Conservation (phyloP, 2,888 invertebrate genomes). For the Oscheius sp. region DNA sequence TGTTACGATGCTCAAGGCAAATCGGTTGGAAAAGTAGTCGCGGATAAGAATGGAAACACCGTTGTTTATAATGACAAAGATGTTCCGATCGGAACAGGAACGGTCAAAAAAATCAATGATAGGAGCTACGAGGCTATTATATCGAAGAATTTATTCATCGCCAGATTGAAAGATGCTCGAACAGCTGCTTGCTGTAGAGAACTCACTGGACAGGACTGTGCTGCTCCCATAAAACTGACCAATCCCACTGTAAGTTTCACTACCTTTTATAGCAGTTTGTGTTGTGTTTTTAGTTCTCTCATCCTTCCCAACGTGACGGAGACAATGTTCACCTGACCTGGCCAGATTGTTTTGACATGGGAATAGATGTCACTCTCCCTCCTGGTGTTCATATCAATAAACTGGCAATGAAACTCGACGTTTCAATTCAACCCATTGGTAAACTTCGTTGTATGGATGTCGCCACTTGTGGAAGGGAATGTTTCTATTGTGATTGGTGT, state of each 20-base stretch:
- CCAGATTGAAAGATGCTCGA: constrained; percentile 64
- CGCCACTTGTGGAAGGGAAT: constrained; percentile 68
- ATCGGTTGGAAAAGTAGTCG: constrained; percentile 68
- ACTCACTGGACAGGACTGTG: constrained; percentile 65
- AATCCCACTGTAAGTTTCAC: constrained; percentile 51
- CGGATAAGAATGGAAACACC: constrained; percentile 69
- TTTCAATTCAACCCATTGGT: constrained; percentile 69
- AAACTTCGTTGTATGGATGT: constrained; percentile 69
- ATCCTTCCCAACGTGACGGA: constrained; percentile 49
- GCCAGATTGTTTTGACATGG: constrained; percentile 70
- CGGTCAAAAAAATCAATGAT: constrained; percentile 60
- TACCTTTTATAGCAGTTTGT: background rate
- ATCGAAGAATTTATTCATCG: constrained; percentile 67
- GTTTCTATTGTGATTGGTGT: constrained; percentile 70
- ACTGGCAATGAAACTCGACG: constrained; percentile 69
- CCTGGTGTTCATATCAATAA: constrained; percentile 68
- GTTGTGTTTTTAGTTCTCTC: constrained; percentile 36
- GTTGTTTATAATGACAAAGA: constrained; percentile 69
- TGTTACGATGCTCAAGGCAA: constrained; percentile 69
- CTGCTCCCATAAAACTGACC: constrained; percentile 64
- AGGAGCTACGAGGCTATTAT: constrained; percentile 67
- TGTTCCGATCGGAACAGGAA: constrained; percentile 69
- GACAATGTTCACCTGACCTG: constrained; percentile 67
- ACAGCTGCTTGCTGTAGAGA: constrained; percentile 64
- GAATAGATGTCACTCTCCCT: constrained; percentile 67